These are phyloP conservation scores for Tetramorium bicarinatum DNA, from an alignment of 2,888 invertebrate species.

Conservation along the genomic window DNA sequence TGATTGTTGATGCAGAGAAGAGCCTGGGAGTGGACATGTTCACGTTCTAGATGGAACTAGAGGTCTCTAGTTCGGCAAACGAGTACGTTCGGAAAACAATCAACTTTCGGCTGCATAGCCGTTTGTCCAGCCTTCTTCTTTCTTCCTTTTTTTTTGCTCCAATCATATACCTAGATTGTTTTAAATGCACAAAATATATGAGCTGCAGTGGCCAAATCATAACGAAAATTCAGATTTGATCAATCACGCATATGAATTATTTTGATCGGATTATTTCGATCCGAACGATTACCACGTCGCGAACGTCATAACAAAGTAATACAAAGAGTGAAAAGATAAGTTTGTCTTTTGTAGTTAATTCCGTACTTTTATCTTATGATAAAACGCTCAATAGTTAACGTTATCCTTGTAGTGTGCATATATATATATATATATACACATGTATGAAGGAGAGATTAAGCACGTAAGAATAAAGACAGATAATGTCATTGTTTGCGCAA, in stretches of 20 bases:
- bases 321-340: no score
- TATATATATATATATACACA: no score
- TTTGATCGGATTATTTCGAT: no score
- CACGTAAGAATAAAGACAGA: neutral
- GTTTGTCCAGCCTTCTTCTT: neutral
- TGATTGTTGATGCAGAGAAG: conserved; percentile 25
- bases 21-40: neutral
- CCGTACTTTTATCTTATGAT: neutral
- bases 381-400: neutral
- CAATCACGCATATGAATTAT: no score
- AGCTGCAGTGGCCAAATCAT: no score
- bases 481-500: neutral
- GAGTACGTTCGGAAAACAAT: neutral
- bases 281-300: no score
- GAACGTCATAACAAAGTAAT: no score
- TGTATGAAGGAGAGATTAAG: neutral
- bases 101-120: neutral
- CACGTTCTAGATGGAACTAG: neutral
- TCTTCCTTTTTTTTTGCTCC: neutral
- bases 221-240: no score
- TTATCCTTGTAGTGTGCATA: neutral
- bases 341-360: no score
- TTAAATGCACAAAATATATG: neutral
- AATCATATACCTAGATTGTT: neutral
- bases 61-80: neutral